These are phyloP conservation scores for Proteles cristata DNA, from an alignment of 2,113 vertebrate species.

Conservation along the genomic window DNA sequence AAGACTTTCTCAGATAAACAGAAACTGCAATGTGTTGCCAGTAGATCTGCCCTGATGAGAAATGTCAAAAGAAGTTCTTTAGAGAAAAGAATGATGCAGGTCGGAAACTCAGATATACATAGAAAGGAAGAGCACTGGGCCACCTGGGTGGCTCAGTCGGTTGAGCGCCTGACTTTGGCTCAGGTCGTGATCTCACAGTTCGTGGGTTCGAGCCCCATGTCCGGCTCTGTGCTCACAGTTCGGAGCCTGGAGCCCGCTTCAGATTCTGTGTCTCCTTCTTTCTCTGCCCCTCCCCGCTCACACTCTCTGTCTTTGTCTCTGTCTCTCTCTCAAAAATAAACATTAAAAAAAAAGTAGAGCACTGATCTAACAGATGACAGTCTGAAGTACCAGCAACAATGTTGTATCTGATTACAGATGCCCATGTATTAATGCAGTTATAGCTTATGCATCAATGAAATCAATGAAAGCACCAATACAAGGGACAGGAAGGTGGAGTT, in stretches of 20 bases:
- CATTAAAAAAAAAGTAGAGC: neutral
- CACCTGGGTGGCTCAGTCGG: too few species aligned
- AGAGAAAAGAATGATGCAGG: neutral
- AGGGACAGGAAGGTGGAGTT: neutral
- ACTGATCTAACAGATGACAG: neutral
- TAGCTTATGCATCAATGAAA: too few species aligned
- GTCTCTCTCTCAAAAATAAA: too few species aligned
- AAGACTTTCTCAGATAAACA: neutral
- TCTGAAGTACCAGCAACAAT: neutral
- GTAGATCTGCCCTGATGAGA: neutral
- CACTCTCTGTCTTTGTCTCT: too few species aligned
- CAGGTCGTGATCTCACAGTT: too few species aligned
- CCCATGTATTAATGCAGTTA: neutral
- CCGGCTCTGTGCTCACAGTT: too few species aligned
- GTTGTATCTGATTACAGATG: too few species aligned
- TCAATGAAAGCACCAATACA: neutral
- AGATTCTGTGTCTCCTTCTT: too few species aligned
- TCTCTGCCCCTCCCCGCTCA: too few species aligned
- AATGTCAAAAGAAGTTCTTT: neutral
- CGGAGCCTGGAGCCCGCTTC: too few species aligned
- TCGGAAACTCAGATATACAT: neutral
- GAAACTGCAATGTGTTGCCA: neutral
- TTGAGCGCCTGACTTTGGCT: too few species aligned
- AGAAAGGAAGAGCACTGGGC: neutral
- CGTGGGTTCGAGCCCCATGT: too few species aligned